phyloP scores from a whole-genome alignment of 2,113 vertebrate species.

The Garra rufa region DNA sequence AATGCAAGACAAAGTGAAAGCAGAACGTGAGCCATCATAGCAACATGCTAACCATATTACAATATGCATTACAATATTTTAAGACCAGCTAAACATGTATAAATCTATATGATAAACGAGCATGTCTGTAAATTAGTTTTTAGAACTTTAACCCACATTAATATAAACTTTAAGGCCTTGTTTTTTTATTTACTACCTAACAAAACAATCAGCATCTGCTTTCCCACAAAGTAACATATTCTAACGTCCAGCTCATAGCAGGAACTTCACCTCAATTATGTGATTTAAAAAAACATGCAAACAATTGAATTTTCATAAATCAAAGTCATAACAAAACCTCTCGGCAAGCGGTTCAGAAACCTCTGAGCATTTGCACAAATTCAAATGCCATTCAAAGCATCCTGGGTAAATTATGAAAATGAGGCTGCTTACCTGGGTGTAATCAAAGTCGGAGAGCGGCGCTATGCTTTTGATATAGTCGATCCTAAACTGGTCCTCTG shows the following conservation, averaged over 20 bases:
- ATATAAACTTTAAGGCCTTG: not conserved
- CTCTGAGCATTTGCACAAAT: not conserved
- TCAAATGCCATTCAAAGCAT: conserved; percentile 25
- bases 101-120: not conserved
- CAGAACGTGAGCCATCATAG: not conserved
- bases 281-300: not conserved
- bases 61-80: not conserved
- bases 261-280: not conserved
- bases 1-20: not conserved
- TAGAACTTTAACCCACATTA: not conserved
- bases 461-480: conserved; percentile 99
- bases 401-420: not conserved
- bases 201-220: not conserved
- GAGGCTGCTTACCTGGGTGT: conserved; percentile 89
- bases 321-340: not conserved
- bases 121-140: not conserved
- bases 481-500: conserved; percentile 96
- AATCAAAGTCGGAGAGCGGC: conserved; percentile 96
- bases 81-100: not conserved
- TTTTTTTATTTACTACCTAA: not conserved
- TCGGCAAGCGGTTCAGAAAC: not conserved
- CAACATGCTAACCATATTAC: not conserved
- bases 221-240: not conserved
- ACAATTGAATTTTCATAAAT: not conserved
- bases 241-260: not conserved